A percentile compares a stretch with the other conserved stretches of the same genome.
Evolutionary conservation across 1,140 invertebrate species (phyloP).

Genomic region (Euwallacea fornicatus): DNA sequence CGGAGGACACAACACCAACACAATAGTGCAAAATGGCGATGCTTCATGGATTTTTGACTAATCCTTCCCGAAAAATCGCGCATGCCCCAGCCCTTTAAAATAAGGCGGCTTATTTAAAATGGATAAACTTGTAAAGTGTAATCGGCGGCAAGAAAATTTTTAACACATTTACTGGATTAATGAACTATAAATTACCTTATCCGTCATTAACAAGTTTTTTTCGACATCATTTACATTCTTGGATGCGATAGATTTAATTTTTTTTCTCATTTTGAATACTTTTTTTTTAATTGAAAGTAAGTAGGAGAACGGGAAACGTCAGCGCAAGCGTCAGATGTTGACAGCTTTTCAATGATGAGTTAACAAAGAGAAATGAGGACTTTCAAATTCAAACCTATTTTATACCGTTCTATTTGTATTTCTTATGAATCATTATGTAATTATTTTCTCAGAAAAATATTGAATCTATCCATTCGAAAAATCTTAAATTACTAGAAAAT

Average conservation of each 20-base stretch:
- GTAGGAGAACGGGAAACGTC: too few relatives aligned
- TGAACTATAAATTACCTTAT: constrained; percentile 20
- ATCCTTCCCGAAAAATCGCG: constrained; percentile 17
- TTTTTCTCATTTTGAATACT: too few relatives aligned
- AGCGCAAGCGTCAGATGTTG: too few relatives aligned
- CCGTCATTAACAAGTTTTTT: constrained; percentile 8
- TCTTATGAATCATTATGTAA: too few relatives aligned
- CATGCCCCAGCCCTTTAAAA: constrained; percentile 26
- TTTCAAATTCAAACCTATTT: too few relatives aligned
- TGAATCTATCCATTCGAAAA: too few relatives aligned
- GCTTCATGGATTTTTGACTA: constrained; percentile 36
- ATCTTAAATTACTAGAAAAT: too few relatives aligned
- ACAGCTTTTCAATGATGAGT: too few relatives aligned
- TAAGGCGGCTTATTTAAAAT: constrained; percentile 24
- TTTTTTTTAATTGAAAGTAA: too few relatives aligned
- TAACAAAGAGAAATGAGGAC: too few relatives aligned
- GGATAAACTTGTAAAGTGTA: not conserved
- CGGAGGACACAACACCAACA: constrained; percentile 28
- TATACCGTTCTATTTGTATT: too few relatives aligned
- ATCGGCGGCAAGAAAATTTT: not conserved
- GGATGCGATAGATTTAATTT: constrained; percentile 11
- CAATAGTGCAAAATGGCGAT: constrained; percentile 43
- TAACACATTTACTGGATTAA: not conserved
- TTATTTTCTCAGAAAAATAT: too few relatives aligned
- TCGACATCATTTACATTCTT: constrained; percentile 23